Evolutionary conservation across 2,888 invertebrate genomes (phyloP).

Genomic region (Notocelia uddmanniana): DNA sequence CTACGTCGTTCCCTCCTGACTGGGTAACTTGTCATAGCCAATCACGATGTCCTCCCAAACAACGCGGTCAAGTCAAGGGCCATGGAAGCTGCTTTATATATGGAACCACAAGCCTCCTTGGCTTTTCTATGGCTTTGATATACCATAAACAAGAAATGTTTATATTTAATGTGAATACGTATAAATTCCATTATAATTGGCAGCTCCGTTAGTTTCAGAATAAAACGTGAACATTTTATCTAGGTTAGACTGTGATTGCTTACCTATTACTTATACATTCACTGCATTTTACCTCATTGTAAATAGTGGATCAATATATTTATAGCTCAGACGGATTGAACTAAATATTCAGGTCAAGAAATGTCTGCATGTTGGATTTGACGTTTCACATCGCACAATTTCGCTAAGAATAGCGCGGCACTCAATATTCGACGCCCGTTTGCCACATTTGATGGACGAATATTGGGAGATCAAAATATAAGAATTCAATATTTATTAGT

Average conservation of each 20-base stretch:
- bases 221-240: constrained; percentile 37
- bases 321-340: constrained; percentile 46
- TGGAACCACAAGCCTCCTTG: too few relatives aligned
- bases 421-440: constrained; percentile 41
- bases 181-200: constrained; percentile 40
- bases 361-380: constrained; percentile 47
- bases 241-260: constrained; percentile 33
- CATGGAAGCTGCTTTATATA: too few relatives aligned
- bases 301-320: constrained; percentile 47
- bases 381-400: constrained; percentile 47
- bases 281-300: constrained; percentile 46
- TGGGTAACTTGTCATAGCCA: too few relatives aligned
- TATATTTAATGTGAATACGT: background rate
- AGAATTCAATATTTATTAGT: constrained; percentile 7
- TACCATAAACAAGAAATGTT: background rate
- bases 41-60: too few relatives aligned
- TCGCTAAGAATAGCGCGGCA: constrained; percentile 42
- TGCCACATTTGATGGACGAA: constrained; percentile 41
- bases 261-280: constrained; percentile 45
- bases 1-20: too few relatives aligned
- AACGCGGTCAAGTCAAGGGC: too few relatives aligned
- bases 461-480: constrained; percentile 20
- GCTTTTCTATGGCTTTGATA: background rate
- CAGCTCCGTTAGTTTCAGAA: constrained; percentile 26
- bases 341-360: constrained; percentile 47